Evolutionary conservation across 2,113 vertebrate genomes (phyloP), one percentile per base, ranked within the genome.

Genomic region (Dicaeum eximium): DNA sequence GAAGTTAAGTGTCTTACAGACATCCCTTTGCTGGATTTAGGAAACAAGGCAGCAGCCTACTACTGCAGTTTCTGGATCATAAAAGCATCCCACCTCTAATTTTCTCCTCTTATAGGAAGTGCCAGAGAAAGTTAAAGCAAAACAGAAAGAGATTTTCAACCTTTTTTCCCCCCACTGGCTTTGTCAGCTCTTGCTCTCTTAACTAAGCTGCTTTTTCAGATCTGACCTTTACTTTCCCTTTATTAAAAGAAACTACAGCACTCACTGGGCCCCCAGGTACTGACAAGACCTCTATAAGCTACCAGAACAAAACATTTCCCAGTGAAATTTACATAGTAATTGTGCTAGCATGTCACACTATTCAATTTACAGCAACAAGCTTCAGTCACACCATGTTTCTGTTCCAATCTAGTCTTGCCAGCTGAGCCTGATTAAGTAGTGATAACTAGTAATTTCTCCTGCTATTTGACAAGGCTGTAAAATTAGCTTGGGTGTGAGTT

Each of bases 271-370:
- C 94, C 86, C 90, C 83, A 92, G 86, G 79, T 91, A 78, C 75
- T 81, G 95, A 96, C 91, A 89, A 97, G 70, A 73, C 75, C 35
- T 72, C 73, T 69, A 23, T 44, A 93, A 94, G 92, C 65, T 92
- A 96, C 75, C 83, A 90, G 42, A 78, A 65, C 65, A 96, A 97
- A 96, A 95, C 45, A 86, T 95, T 94, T 95, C 73, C 81, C 83
- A 91, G 91, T 25, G 85, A 91, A 87, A 97, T 98, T 98, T 97
- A 97, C 98, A 98, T 96, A 96, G 93, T 95, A 97, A 98, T 97
- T 97, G 95, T 96, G 93, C 96, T 95, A 96, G 88, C 80, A 33
- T 40, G 96, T 97, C 96, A 97, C 94, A 83, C 37, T 92, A 96
- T 95, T 97, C 92, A 90, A 92, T 98, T 97, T 97, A 96, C 88